These are phyloP conservation scores for Geopemphigus sp. DNA, from an alignment of 1,140 invertebrate genomes.

Conservation along the genomic window DNA sequence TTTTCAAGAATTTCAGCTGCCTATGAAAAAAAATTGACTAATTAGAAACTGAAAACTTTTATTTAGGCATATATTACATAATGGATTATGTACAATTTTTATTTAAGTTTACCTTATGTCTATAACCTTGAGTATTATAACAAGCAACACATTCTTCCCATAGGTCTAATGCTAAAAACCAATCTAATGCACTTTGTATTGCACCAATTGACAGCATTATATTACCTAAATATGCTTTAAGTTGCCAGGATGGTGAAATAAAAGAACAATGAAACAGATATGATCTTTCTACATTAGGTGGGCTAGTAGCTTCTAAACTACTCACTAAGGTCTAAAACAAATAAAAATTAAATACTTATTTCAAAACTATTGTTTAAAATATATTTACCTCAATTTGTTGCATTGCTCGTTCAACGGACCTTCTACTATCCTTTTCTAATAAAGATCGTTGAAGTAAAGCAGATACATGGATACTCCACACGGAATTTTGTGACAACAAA, in stretches of 20 bases:
- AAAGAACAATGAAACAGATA: conserved; percentile 60
- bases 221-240: conserved; percentile 74
- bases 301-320: conserved; percentile 57
- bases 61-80: not conserved
- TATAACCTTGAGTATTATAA: conserved; percentile 77
- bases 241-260: conserved; percentile 70
- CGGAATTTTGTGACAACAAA: conserved; percentile 55
- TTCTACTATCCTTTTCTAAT: conserved; percentile 71
- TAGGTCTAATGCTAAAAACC: conserved; percentile 75
- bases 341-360: not conserved
- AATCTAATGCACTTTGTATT: conserved; percentile 80
- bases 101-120: conserved; percentile 68
- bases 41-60: not conserved
- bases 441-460: conserved; percentile 56
- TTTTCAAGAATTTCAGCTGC: conserved; percentile 36
- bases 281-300: conserved; percentile 58
- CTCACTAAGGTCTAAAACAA: conserved; percentile 67
- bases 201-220: conserved; percentile 77
- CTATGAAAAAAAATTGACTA: not conserved
- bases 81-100: not conserved
- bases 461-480: conserved; percentile 59
- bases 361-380: not conserved
- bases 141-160: conserved; percentile 93
- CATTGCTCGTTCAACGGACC: conserved; percentile 82
- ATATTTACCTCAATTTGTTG: conserved; percentile 62